A percentile compares a stretch with the other conserved stretches of the same genome.
These are phyloP conservation scores for Sarcoramphus papa DNA, from an alignment of 2,797 vertebrate species.

Conservation along the genomic window DNA sequence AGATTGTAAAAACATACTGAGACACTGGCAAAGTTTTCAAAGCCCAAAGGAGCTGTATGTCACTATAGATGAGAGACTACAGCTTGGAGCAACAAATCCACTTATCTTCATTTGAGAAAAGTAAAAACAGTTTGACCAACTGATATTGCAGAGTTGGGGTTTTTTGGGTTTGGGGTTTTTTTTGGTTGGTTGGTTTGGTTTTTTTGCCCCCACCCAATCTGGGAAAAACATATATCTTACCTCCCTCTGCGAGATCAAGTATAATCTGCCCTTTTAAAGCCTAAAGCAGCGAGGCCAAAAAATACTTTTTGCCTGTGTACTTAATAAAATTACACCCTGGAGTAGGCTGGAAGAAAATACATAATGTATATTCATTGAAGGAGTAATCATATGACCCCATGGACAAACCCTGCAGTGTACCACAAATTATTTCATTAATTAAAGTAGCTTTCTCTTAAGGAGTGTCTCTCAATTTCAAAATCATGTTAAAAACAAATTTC, in stretches of 20 bases:
- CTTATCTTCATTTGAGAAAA: not conserved
- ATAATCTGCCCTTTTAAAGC: not conserved
- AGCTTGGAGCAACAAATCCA: not conserved
- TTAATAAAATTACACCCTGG: not conserved
- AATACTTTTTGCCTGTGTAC: not conserved
- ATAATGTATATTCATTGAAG: not conserved
- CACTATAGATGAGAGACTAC: not conserved
- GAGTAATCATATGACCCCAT: not conserved
- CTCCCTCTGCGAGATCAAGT: not conserved
- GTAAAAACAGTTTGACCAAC: not conserved
- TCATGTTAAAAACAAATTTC: not conserved
- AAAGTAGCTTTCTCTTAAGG: not conserved
- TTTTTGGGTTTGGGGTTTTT: not conserved
- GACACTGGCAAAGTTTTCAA: not conserved
- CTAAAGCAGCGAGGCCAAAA: not conserved
- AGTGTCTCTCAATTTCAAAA: not conserved
- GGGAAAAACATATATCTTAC: not conserved
- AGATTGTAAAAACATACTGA: not conserved
- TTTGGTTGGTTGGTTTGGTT: not conserved
- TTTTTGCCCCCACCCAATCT: fast-evolving
- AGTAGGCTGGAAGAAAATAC: not conserved
- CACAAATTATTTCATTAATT: conserved; percentile 10
- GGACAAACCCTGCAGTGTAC: not conserved
- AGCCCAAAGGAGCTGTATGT: not conserved
- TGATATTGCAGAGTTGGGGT: not conserved